Evolutionary conservation across 1,140 invertebrate genomes (phyloP).

Genomic region (Drosophila jambulina): DNA sequence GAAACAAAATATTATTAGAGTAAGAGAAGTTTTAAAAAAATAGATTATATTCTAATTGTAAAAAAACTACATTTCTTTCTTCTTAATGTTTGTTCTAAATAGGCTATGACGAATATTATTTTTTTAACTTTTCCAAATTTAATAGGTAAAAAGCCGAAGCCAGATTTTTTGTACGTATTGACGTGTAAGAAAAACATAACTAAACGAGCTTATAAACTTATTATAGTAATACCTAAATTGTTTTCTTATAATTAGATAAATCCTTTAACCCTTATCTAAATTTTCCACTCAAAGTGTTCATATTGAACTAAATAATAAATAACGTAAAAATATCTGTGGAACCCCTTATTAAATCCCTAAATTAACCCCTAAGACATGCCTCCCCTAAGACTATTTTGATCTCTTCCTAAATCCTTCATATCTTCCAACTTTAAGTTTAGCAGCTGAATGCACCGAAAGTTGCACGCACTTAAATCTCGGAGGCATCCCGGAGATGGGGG

Average conservation of each 20-base stretch:
- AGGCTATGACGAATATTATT: too few species aligned
- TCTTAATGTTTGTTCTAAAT: background rate
- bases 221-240: background rate
- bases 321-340: background rate
- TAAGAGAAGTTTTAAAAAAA: too few species aligned
- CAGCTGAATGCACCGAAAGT: constrained; percentile 22
- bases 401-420: constrained; percentile 5
- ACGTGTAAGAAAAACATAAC: background rate
- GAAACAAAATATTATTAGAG: too few species aligned
- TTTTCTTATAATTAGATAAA: background rate
- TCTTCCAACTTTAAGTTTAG: constrained; percentile 32
- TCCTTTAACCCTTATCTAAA: background rate
- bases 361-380: background rate
- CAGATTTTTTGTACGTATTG: too few species aligned
- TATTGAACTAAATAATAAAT: background rate
- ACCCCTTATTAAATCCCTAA: background rate
- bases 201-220: too few species aligned
- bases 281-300: background rate
- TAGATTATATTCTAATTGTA: background rate
- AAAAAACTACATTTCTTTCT: too few species aligned
- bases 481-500: background rate
- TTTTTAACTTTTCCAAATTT: too few species aligned
- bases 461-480: constrained; percentile 27
- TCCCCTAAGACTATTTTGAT: background rate
- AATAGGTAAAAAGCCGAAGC: too few species aligned